Evolutionary conservation across 2,888 invertebrate genomes (phyloP), one percentile per base, ranked within the genome.

Genomic region (Mesochorus sp.): DNA sequence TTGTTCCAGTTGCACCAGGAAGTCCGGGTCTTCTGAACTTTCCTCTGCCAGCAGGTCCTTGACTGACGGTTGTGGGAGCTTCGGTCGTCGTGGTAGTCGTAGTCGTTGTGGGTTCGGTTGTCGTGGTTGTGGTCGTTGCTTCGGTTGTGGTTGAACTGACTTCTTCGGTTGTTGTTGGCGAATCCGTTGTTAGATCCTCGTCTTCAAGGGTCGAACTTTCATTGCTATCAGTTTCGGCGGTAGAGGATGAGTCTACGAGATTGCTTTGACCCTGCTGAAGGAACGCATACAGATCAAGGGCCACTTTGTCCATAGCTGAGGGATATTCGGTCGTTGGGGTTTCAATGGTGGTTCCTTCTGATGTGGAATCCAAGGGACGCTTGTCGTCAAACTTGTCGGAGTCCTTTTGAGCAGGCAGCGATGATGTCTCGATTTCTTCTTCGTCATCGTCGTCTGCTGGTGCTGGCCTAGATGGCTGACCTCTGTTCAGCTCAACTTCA

Each of bases 251-350:
- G 61, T 90, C 90, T 0, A 90, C 87, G 4, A 90, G 80, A 31
- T 93, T 92, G 81, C 91, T 93, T 80, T 93, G 93, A 0, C 93
- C 93, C 79, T 94, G 93, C 85, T 93, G 94, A 59, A 96, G 92
- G 84, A 96, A 95, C 0, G 97, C 97, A 86, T 97, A 97, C 53
- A 97, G 92, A 85, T 97, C 97, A 10, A 96, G 92, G 8, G 96
- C 97, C 0, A 95, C 95, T 91, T 96, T 96, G 87, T 96, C 95
- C 95, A 95, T 96, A 0, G 94, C 93, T 0, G 94, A 93, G 90
- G 94, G 87, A 66, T 88, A 94, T 6, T 93, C 93, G 0, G 94
- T 94, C 31, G 95, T 94, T 26, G 94, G 94, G 2, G 93, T 94
- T 1, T 91, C 91, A 0, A 86, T 76, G 1, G 84, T 85, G 1